Conservation (phyloP, 2,113 vertebrate species). For the Reinhardtius hippoglossoides region DNA sequence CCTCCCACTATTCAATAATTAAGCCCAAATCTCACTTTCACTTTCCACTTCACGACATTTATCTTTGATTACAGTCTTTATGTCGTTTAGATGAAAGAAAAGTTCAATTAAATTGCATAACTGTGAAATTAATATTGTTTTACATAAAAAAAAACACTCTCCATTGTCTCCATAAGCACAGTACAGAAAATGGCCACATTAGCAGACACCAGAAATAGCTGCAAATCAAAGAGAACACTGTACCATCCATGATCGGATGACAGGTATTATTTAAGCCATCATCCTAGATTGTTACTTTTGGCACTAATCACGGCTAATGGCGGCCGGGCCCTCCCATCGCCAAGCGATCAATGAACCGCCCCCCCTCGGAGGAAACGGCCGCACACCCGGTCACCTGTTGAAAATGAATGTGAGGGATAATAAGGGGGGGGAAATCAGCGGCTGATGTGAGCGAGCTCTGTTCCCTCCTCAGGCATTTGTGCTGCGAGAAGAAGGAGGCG, state of each 20-base stretch:
- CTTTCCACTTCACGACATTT: too few relatives aligned
- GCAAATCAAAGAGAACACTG: background rate
- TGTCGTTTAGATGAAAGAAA: too few relatives aligned
- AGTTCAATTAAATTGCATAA: too few relatives aligned
- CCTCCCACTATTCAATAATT: too few relatives aligned
- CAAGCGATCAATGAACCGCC: conserved; percentile 19
- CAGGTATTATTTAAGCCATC: conserved; percentile 45
- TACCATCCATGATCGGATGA: background rate
- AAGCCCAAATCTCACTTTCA: too few relatives aligned
- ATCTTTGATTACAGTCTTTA: too few relatives aligned
- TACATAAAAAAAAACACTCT: too few relatives aligned
- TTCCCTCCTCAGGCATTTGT: conserved; percentile 86
- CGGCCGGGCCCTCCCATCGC: background rate
- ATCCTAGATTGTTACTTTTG: conserved; percentile 8
- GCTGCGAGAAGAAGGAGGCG: conserved; percentile 87
- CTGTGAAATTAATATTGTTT: too few relatives aligned
- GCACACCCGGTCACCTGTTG: conserved; percentile 32
- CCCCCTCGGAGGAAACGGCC: background rate
- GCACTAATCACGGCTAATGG: conserved; percentile 22
- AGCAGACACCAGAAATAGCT: background rate
- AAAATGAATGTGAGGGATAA: conserved; percentile 29
- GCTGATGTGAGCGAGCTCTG: conserved; percentile 19
- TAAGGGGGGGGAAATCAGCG: conserved; percentile 16
- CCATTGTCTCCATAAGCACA: too few relatives aligned
- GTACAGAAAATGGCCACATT: background rate